Evolutionary conservation across 2,888 invertebrate genomes (phyloP).

Genomic region (Ischnus inquisitorius): DNA sequence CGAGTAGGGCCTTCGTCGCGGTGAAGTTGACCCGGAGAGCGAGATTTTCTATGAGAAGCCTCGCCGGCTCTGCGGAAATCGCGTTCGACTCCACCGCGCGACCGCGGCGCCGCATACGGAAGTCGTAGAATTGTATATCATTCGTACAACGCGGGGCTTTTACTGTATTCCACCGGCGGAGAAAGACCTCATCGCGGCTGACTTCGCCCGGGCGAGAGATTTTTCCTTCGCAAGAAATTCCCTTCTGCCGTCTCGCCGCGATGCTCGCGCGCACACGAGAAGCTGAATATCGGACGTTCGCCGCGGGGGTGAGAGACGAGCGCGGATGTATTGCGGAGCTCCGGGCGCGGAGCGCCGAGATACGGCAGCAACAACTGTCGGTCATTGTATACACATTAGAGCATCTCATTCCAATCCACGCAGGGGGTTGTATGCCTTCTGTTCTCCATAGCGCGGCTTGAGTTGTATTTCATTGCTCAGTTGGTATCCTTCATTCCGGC

Average conservation of each 20-base stretch:
- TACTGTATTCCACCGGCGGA: constrained; percentile 30
- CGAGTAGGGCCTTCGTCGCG: background rate
- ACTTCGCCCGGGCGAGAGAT: constrained; percentile 30
- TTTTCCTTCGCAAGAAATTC: constrained; percentile 28
- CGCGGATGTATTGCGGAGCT: background rate
- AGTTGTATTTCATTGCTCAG: constrained; percentile 74
- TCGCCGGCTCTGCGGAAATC: background rate
- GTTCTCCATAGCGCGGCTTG: constrained; percentile 65
- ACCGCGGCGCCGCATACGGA: background rate
- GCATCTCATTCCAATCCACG: constrained; percentile 69
- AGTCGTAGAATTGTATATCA: background rate
- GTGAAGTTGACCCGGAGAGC: constrained; percentile 6
- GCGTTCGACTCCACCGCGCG: background rate
- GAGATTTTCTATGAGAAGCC: background rate
- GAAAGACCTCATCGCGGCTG: constrained; percentile 17
- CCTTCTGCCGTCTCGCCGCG: background rate
- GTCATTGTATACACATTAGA: constrained; percentile 79
- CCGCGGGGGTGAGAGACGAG: constrained; percentile 17
- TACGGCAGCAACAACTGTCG: constrained; percentile 77
- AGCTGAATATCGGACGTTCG: constrained; percentile 3
- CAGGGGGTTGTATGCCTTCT: constrained; percentile 30
- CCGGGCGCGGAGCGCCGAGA: constrained; percentile 19
- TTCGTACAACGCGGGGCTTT: background rate
- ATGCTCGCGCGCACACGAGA: background rate
- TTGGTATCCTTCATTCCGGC: constrained; percentile 21